phyloP scores from a whole-genome alignment of 2,113 vertebrate species.

The Dromaius novaehollandiae region DNA sequence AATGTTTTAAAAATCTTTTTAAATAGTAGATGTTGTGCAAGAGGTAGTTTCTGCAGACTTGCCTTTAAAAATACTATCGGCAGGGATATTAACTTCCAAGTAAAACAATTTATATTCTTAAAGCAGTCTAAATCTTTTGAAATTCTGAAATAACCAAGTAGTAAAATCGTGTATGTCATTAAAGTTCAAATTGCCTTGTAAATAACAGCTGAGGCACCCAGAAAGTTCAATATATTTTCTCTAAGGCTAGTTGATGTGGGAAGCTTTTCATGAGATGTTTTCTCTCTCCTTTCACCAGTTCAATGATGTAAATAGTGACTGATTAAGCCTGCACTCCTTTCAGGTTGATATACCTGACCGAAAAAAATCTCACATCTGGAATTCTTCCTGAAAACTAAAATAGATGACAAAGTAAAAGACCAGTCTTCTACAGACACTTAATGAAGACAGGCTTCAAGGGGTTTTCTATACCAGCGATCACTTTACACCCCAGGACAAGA shows the following conservation, averaged over 20 bases:
- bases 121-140: constrained; percentile 21
- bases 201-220: constrained; percentile 26
- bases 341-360: constrained; percentile 47
- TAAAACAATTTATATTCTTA: constrained; percentile 35
- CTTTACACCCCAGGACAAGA: constrained; percentile 53
- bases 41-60: constrained; percentile 6
- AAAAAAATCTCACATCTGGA: constrained; percentile 39
- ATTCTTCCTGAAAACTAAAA: constrained; percentile 61
- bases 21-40: constrained; percentile 8
- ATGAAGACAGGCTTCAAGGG: constrained; percentile 66
- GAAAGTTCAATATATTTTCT: constrained; percentile 44
- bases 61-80: neutral
- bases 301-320: constrained; percentile 49
- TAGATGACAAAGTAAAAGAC: constrained; percentile 67
- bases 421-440: constrained; percentile 58
- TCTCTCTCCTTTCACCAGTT: constrained; percentile 19
- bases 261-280: constrained; percentile 37
- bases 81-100: constrained; percentile 8
- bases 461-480: constrained; percentile 56
- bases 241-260: neutral
- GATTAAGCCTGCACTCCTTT: constrained; percentile 51
- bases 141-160: constrained; percentile 1
- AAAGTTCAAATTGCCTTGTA: constrained; percentile 39
- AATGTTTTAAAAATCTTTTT: neutral
- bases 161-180: constrained; percentile 32